Evolutionary conservation across 1,140 invertebrate genomes (phyloP), one percentile per base, ranked within the genome.

Genomic region (Mercenaria mercenaria): DNA sequence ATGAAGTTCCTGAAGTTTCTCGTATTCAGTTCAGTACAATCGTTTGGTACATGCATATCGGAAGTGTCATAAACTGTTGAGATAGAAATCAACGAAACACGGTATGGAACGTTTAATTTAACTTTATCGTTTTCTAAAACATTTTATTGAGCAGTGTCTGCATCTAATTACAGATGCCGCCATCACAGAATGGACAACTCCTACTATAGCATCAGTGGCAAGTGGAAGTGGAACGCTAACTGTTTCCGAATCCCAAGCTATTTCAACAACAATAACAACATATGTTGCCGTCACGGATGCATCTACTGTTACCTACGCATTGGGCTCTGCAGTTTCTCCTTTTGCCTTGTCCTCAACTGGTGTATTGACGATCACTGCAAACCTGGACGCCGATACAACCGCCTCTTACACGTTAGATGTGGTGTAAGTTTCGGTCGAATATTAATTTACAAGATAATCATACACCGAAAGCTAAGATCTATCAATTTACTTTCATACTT

Each of bases 231-330:
- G 52, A 23, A 56, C 52, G 4, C 52, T 56, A 3, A 15, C 13
- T n/a, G 23, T 56, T 23, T 23, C 52, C 20, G 52, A 56, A n/a
- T 23, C 13, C 20, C 52, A 56, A 56, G 96, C 96, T 47, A 94
- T 96, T 34, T 90, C 92, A 52, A 84, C 90, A 15, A 26, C 59
- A 50, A 91, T 92, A 1, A 91, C 93, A 87, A 93, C 92, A 18
- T 92, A 72, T 34, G 90, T 91, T 11, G 91, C 92, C 13, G 88
- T 89, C 59, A 90, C 93, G 13, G 94, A 95, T 61, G 92, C 94
- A 56, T 85, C 92, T 8, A 90, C 91, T 8, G 90, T 90, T n/a
- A 79, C 93, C 64, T 91, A 92, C 34, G 89, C 87, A 39, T 90
- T 82, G 77, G 79, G 81, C 59, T 91, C 88, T 4, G 59, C 56